Evolutionary conservation across 2,113 vertebrate genomes (phyloP).

Genomic region (Sclerurus mexicanus): DNA sequence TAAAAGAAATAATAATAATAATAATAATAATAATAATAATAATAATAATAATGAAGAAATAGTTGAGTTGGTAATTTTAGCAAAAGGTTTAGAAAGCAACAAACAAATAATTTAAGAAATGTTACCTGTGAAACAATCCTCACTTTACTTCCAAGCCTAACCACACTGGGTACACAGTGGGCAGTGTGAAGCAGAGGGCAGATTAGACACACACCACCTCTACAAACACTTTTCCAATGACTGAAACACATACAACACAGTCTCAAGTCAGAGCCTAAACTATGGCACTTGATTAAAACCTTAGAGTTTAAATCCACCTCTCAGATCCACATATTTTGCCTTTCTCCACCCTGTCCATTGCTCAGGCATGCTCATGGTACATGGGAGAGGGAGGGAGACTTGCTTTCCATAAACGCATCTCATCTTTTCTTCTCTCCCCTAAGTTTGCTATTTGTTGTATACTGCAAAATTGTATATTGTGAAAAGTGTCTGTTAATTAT

Average conservation of each 20-base stretch:
- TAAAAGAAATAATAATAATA: not conserved
- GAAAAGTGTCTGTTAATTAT: not conserved
- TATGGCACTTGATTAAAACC: not conserved
- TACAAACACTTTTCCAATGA: accelerated
- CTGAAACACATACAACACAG: not conserved
- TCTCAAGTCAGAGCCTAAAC: not conserved
- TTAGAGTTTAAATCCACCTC: not conserved
- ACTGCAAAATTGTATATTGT: not conserved
- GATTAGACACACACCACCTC: accelerated
- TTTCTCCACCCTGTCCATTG: not conserved
- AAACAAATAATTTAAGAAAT: not conserved
- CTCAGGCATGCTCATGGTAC: not conserved
- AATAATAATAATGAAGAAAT: not conserved
- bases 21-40: too few relatives aligned
- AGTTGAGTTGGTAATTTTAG: not conserved
- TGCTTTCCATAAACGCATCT: not conserved
- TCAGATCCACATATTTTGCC: not conserved
- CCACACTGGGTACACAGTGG: accelerated
- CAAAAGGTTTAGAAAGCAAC: not conserved
- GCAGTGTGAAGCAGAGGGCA: accelerated
- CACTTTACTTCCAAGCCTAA: not conserved
- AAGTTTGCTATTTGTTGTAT: not conserved
- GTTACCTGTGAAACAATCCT: not conserved
- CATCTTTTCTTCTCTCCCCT: not conserved
- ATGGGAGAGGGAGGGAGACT: not conserved